Evolutionary conservation across 2,888 invertebrate species (phyloP), one percentile per base, ranked within the genome.

Genomic region (Patella ulyssiponensis): DNA sequence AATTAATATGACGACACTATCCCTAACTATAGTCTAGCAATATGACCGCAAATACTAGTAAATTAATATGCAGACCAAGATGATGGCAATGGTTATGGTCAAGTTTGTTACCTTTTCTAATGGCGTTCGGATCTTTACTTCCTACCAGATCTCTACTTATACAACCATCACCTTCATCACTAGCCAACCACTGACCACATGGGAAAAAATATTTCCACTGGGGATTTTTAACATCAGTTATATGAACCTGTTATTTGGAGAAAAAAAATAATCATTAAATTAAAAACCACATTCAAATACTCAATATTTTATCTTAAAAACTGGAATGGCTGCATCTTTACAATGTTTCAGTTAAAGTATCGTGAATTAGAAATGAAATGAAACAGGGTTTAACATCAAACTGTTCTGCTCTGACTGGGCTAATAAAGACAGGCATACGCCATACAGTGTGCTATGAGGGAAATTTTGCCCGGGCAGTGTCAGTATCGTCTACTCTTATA

Each of bases 151-250:
- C 89, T n/a, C 91, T 77, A 71, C 87, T 87, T 27, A 88, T 91
- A 44, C 87, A 82, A 0, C 90, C 88, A 82, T 92, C 92, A 0
- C 90, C 92, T 80, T 91, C 91, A 80, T 89, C 89, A 75, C 86
- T 88, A 53, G 91, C 89, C 64, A 92, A 79, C 92, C 92, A 92
- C 77, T 89, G 87, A 11, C 89, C 88, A 82, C 92, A 92, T 0
- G 91, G 90, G 81, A 91, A 92, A 83, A 86, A 92, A 80, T 89
- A 92, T 80, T 89, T 90, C 90, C 90, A 90, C 78, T 90, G 88
- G 1, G 89, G 88, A 78, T 91, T 88, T 73, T 87, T 84, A 56
- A 91, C 69, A 80, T 92, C 92, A 56, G 91, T 90, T 15, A 92
- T 88, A 3, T 91, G 91, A 79, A 92, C 85, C 91, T 91, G 78